Conservation (phyloP, 2,888 invertebrate genomes). For the Brachypalpus laphriformis region DNA sequence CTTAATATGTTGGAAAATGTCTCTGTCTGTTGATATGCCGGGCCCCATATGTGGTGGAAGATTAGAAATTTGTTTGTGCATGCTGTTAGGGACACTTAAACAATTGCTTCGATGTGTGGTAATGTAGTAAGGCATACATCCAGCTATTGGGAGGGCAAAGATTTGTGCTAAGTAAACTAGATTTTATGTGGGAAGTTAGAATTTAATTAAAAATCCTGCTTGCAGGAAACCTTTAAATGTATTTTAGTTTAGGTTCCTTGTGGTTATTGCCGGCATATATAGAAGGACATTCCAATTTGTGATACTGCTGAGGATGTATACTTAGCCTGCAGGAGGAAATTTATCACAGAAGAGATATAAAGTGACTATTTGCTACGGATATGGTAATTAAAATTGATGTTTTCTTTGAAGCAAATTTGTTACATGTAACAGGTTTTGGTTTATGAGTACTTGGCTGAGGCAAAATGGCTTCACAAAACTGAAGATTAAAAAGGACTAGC, state of each 20-base stretch:
- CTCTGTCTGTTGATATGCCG: background rate
- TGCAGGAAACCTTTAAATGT: slow-evolving; percentile 15
- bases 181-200: slow-evolving; percentile 32
- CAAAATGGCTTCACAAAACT: no score
- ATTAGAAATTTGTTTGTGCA: slow-evolving; percentile 70
- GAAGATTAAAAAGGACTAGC: no score
- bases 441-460: no score
- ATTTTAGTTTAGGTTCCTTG: slow-evolving; percentile 20
- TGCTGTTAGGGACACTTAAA: slow-evolving; percentile 58
- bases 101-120: slow-evolving; percentile 48
- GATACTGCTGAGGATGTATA: background rate
- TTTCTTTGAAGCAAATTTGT: background rate
- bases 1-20: slow-evolving; percentile 68
- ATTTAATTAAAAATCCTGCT: slow-evolving; percentile 67
- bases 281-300: slow-evolving; percentile 6
- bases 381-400: background rate
- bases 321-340: background rate
- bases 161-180: slow-evolving; percentile 43
- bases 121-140: slow-evolving; percentile 21
- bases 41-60: slow-evolving; percentile 37
- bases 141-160: slow-evolving; percentile 28
- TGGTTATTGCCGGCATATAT: background rate
- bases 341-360: background rate
- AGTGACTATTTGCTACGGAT: background rate
- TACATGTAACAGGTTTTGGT: no score